Evolutionary conservation across 2,113 vertebrate species (phyloP).

Genomic region (Saccopteryx bilineata): DNA sequence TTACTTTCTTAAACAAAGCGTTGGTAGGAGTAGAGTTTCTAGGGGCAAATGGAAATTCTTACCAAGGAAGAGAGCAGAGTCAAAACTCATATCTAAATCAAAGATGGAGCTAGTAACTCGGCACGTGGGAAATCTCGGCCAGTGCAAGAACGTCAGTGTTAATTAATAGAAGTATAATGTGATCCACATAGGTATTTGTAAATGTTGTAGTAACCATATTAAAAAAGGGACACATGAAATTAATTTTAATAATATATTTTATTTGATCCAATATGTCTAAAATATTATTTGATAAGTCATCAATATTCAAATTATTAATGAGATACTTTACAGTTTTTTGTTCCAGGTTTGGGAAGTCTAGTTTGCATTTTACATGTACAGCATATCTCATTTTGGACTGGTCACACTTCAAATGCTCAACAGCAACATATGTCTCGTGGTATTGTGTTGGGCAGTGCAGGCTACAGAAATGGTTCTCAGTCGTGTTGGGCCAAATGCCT

Average conservation of each 20-base stretch:
- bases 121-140: background rate
- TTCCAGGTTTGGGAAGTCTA: background rate
- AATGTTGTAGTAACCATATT: background rate
- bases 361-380: background rate
- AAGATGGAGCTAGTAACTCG: background rate
- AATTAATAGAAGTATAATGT: background rate
- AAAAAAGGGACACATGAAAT: background rate
- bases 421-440: background rate
- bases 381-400: background rate
- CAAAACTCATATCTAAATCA: background rate
- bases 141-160: background rate
- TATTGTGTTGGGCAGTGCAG: background rate
- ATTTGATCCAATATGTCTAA: background rate
- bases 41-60: background rate
- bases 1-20: background rate
- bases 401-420: background rate
- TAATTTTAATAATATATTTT: background rate
- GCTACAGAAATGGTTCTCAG: background rate
- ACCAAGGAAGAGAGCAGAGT: background rate
- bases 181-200: background rate
- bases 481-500: background rate
- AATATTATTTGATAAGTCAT: background rate
- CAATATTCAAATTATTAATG: conserved; percentile 3
- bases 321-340: background rate
- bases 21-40: background rate